phyloP scores from a whole-genome alignment of 2,888 invertebrate genomes.

The Venusia cambrica region DNA sequence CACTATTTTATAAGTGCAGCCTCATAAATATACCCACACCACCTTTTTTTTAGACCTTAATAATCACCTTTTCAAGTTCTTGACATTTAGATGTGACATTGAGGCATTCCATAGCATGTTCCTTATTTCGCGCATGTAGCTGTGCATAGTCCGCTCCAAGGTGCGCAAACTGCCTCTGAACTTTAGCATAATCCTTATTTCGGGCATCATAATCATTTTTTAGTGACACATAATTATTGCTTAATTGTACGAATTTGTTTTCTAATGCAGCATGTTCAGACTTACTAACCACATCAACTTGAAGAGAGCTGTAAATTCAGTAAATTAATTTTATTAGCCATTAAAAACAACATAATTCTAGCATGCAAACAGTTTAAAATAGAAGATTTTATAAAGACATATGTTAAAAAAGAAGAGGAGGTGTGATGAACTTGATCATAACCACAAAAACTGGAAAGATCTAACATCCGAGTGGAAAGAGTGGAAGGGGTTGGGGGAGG shows the following conservation, averaged over 20 bases:
- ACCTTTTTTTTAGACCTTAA: conserved; percentile 5
- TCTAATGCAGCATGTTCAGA: conserved; percentile 7
- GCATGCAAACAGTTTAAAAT: too few species aligned
- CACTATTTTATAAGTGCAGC: too few species aligned
- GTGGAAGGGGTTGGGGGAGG: too few species aligned
- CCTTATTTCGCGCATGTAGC: conserved; percentile 4
- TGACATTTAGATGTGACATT: neutral
- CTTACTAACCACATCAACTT: conserved; percentile 2
- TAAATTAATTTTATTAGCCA: too few species aligned
- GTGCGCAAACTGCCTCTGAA: conserved; percentile 12
- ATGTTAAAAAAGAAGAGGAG: too few species aligned
- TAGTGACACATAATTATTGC: conserved; percentile 1
- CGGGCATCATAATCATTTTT: neutral
- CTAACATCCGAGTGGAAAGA: too few species aligned
- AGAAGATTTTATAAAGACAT: neutral
- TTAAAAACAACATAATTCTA: too few species aligned
- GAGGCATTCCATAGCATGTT: conserved; percentile 6
- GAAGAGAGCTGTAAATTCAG: conserved; percentile 5
- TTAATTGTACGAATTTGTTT: neutral
- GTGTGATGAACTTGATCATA: too few species aligned
- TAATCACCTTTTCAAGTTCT: conserved; percentile 2
- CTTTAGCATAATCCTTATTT: conserved; percentile 7
- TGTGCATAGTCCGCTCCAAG: conserved; percentile 12
- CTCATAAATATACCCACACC: too few species aligned
- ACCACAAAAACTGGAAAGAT: neutral